Evolutionary conservation across 2,888 invertebrate genomes (phyloP).

Genomic region (Clepsis dumicolana): DNA sequence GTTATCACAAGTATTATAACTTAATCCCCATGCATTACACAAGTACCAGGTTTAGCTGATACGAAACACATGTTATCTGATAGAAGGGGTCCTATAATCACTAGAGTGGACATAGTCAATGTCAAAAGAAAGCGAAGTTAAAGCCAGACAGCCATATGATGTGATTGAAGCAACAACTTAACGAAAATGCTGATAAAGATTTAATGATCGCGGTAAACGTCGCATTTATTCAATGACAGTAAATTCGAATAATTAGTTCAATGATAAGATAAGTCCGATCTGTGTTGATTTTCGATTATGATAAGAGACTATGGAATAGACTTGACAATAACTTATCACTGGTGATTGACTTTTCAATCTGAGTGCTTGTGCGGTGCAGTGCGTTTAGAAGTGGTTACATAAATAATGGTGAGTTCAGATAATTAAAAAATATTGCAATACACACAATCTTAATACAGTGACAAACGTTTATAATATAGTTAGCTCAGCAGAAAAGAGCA

Average conservation of each 20-base stretch:
- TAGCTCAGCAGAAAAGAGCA: background rate
- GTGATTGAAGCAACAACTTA: background rate
- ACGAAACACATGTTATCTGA: conserved; percentile 31
- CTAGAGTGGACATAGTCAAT: background rate
- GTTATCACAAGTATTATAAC: conserved; percentile 12
- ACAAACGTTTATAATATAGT: background rate
- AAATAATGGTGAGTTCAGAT: conserved; percentile 28
- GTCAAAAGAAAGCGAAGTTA: background rate
- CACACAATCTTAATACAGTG: background rate
- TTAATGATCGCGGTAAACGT: conserved; percentile 13
- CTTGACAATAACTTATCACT: conserved; percentile 32
- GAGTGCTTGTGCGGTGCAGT: conserved; percentile 40
- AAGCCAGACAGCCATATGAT: background rate
- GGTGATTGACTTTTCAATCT: conserved; percentile 28
- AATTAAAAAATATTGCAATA: background rate
- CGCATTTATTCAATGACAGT: conserved; percentile 19
- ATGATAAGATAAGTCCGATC: conserved; percentile 34
- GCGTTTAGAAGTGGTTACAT: background rate
- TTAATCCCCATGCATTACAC: conserved; percentile 37
- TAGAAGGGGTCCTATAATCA: conserved; percentile 7
- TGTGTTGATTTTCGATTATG: conserved; percentile 42
- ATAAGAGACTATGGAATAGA: conserved; percentile 34
- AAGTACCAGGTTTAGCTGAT: conserved; percentile 29
- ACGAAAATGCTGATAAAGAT: conserved; percentile 7
- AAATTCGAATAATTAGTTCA: conserved; percentile 33